Conservation (phyloP, 2,888 invertebrate species). For the Ophion obscuratus region DNA sequence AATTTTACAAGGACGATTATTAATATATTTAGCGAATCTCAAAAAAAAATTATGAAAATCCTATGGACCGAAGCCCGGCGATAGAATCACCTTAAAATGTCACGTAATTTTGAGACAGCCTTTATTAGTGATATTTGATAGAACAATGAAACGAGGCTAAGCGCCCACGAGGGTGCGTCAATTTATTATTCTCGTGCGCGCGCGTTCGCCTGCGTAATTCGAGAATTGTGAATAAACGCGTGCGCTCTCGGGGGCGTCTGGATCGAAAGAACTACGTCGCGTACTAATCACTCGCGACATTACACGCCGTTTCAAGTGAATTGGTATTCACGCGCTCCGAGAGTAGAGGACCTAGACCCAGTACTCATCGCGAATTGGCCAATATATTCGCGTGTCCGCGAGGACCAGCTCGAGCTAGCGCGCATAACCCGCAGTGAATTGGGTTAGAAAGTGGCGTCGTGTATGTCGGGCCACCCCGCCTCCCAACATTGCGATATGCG, state of each 20-base stretch:
- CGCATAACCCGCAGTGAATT: slow-evolving; percentile 69
- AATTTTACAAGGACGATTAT: no score
- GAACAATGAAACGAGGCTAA: background rate
- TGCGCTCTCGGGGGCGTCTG: background rate
- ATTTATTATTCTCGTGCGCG: slow-evolving; percentile 32
- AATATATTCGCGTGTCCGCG: slow-evolving; percentile 12
- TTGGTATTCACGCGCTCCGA: slow-evolving; percentile 9
- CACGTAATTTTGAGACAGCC: background rate
- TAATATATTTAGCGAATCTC: no score
- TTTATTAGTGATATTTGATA: background rate
- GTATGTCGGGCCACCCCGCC: background rate
- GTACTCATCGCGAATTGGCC: slow-evolving; percentile 19
- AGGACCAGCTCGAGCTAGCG: background rate
- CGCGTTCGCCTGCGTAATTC: slow-evolving; percentile 18
- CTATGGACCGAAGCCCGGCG: no score
- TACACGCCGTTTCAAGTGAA: slow-evolving; percentile 8
- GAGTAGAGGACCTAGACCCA: slow-evolving; percentile 29
- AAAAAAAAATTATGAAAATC: no score
- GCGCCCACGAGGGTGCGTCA: slow-evolving; percentile 7
- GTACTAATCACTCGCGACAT: background rate
- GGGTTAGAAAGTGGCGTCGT: slow-evolving; percentile 75
- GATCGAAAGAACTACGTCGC: background rate
- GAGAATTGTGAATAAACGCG: slow-evolving; percentile 1
- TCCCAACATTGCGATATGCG: no score
- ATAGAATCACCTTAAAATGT: background rate